phyloP scores from a whole-genome alignment of 2,113 vertebrate genomes.

The Naja naja region DNA sequence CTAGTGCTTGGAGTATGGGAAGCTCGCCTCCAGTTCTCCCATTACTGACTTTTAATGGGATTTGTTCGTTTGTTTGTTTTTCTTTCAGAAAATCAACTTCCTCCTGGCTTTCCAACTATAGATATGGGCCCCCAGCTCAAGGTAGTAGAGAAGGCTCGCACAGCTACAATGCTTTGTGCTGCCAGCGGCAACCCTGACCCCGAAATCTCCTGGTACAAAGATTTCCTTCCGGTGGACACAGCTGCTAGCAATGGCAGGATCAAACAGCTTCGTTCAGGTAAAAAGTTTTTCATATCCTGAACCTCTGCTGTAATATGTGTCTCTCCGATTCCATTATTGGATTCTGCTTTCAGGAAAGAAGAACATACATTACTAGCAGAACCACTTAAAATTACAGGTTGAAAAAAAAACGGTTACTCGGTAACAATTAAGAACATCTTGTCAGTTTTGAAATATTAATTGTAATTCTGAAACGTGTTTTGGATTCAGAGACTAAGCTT shows the following conservation, averaged over 20 bases:
- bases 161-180: conserved; percentile 95
- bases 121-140: conserved; percentile 98
- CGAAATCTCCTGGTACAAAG: conserved; percentile 98
- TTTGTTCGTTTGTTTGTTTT: neutral
- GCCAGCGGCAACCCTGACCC: conserved; percentile 95
- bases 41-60: rapidly evolving
- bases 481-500: neutral
- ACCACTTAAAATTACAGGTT: neutral
- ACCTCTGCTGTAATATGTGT: neutral
- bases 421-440: neutral
- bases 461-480: neutral
- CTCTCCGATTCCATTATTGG: neutral
- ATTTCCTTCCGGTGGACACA: conserved; percentile 94
- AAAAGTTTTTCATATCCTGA: conserved; percentile 40
- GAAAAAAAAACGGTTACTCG: neutral
- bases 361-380: neutral
- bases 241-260: conserved; percentile 87
- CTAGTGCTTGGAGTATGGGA: neutral
- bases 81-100: conserved; percentile 89
- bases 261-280: conserved; percentile 97
- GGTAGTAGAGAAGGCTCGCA: conserved; percentile 93
- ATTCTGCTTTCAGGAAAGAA: neutral
- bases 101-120: conserved; percentile 90
- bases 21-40: neutral
- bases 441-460: neutral